Conservation (phyloP, 1,140 invertebrate species). For the Brachionus sp. region DNA sequence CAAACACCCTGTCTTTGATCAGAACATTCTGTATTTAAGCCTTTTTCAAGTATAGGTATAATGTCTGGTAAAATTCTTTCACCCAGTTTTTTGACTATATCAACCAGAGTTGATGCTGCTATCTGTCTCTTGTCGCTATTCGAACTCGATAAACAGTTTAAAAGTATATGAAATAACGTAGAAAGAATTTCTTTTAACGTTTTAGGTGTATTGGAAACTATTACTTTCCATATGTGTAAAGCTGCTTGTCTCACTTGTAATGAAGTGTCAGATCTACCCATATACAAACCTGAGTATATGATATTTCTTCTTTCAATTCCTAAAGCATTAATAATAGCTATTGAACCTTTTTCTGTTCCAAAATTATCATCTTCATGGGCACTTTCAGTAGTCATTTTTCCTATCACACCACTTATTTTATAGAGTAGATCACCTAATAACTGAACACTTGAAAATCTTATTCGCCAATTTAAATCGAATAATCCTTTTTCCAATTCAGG, state of each 20-base stretch:
- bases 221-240: slow-evolving; percentile 92
- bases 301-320: slow-evolving; percentile 80
- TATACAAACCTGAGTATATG: slow-evolving; percentile 65
- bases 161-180: slow-evolving; percentile 81
- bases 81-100: slow-evolving; percentile 92
- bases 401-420: slow-evolving; percentile 83
- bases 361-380: slow-evolving; percentile 98
- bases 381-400: slow-evolving; percentile 98
- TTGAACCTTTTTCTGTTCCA: slow-evolving; percentile 75
- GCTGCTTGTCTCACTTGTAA: slow-evolving; percentile 93
- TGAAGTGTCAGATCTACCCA: slow-evolving; percentile 93
- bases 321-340: slow-evolving; percentile 79
- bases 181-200: slow-evolving; percentile 93
- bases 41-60: slow-evolving; percentile 90
- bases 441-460: slow-evolving; percentile 91
- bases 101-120: slow-evolving; percentile 89
- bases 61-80: slow-evolving; percentile 95
- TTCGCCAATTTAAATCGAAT: slow-evolving; percentile 84
- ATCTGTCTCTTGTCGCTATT: slow-evolving; percentile 92
- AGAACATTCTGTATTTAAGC: slow-evolving; percentile 79
- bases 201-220: slow-evolving; percentile 90
- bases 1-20: slow-evolving; percentile 96
- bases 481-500: slow-evolving; percentile 79
- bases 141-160: slow-evolving; percentile 87
- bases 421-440: slow-evolving; percentile 92